These are phyloP conservation scores for Phoebastria nigripes DNA, from an alignment of 2,797 vertebrate genomes.

Conservation along the genomic window DNA sequence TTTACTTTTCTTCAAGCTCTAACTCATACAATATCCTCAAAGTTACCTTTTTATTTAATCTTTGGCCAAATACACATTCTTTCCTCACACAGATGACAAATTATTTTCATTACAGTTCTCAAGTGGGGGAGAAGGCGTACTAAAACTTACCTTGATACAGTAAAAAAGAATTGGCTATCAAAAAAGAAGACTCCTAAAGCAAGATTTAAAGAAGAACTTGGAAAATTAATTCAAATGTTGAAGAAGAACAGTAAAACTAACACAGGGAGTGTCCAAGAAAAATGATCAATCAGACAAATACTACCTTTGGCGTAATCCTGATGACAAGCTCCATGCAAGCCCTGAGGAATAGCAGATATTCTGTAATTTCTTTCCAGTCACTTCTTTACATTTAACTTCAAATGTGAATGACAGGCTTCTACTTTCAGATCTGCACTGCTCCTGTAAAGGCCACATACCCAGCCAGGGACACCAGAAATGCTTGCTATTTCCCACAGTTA, in stretches of 20 bases:
- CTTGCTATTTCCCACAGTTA: not conserved
- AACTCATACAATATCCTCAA: not conserved
- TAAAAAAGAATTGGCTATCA: not conserved
- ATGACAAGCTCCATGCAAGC: not conserved
- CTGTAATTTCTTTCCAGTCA: not conserved
- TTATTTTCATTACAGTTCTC: not conserved
- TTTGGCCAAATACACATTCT: not conserved
- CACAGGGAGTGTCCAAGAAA: not conserved
- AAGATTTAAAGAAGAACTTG: not conserved
- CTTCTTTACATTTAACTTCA: not conserved
- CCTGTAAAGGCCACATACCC: fast-evolving
- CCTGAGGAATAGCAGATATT: not conserved
- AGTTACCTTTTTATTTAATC: not conserved
- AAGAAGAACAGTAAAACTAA: not conserved
- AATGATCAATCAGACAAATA: not conserved
- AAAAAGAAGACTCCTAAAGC: not conserved
- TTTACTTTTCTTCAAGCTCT: not conserved
- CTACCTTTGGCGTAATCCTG: not conserved
- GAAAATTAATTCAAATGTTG: not conserved
- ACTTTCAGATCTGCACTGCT: not conserved
- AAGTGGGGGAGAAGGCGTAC: not conserved
- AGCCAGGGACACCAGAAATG: not conserved
- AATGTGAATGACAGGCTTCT: not conserved
- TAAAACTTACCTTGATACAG: not conserved
- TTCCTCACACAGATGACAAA: not conserved